Conservation (phyloP, 1,140 invertebrate genomes). For the Macrocentrus cingulum region DNA sequence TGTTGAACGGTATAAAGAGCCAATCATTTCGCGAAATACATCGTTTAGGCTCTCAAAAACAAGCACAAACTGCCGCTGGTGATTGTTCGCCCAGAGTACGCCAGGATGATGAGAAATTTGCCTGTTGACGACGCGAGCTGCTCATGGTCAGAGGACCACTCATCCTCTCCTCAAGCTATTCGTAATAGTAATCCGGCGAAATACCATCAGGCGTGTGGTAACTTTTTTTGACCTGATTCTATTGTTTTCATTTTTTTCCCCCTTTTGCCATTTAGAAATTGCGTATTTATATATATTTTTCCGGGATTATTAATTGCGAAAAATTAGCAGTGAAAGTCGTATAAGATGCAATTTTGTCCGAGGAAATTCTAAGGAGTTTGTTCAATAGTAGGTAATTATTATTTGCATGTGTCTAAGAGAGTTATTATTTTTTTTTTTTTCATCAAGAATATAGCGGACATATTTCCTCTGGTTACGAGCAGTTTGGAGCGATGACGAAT, state of each 20-base stretch:
- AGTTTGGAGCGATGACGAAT: constrained; percentile 68
- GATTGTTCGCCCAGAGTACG: constrained; percentile 66
- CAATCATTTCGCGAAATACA: background rate
- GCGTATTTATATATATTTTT: background rate
- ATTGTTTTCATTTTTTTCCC: constrained; percentile 6
- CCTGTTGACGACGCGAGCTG: constrained; percentile 62
- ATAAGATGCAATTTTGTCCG: constrained; percentile 35
- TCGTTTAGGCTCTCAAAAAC: constrained; percentile 62
- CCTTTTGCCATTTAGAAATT: constrained; percentile 21
- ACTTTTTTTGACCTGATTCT: constrained; percentile 16
- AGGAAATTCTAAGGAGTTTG: constrained; percentile 33
- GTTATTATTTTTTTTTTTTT: constrained; percentile 7
- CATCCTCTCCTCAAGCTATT: constrained; percentile 71
- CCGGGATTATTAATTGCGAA: background rate
- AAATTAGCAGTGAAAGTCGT: constrained; percentile 33
- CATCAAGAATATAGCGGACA: constrained; percentile 66
- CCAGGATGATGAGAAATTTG: constrained; percentile 62
- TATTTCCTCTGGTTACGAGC: constrained; percentile 66
- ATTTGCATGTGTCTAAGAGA: background rate
- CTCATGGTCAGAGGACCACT: constrained; percentile 59
- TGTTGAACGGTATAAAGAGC: constrained; percentile 3
- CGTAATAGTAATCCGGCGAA: constrained; percentile 66
- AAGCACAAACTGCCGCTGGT: constrained; percentile 68
- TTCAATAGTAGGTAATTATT: background rate
- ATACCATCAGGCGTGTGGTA: constrained; percentile 58